Evolutionary conservation across 2,797 vertebrate species (phyloP), one percentile per base, ranked within the genome.

Genomic region (Chloroceryle amazona): DNA sequence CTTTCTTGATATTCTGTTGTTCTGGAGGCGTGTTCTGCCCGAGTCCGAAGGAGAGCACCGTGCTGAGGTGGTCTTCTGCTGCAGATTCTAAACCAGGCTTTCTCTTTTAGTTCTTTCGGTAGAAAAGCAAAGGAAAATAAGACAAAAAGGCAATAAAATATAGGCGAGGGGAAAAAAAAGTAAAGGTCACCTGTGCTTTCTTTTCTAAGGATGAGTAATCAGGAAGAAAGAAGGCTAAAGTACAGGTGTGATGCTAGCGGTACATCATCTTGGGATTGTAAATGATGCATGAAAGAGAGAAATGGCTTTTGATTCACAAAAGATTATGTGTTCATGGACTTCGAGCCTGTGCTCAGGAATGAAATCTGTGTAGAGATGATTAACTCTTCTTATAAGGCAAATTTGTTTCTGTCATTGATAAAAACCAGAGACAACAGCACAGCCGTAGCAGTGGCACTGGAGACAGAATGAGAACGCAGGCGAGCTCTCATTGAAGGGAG

Each of bases 301-400:
- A 96, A 90, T 68, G 58, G 58, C 74, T 41, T 95, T 94, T 94
- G 92, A 92, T 91, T 96, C 95, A 51, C 81, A 86, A 95, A 96
- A 93, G 81, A 96, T 96, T 91, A 91, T 72, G 49, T 89, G 81
- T 93, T 94, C 92, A 81, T 89, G 83, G 81, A 85, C 84, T 95
- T 91, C 35, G 86, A 96, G 89, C 75, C 60, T 62, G 31, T 90
- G 76, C 79, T 58, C 31, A 76, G 52, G 90, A 81, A 85, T 85
- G 76, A 91, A 95, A 94, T 72, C 58, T 91, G 8, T 63, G 61
- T 81, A 88, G 58, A 94, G 83, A 42, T 90, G 37, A 94, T 93
- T 94, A 90, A 91, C 66, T 93, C 46, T 79, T 82, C 54, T 37
- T 72, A 57, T 16, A 81, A 84, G 62, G 65, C 47, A 74, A 86